A percentile compares a stretch with the other conserved stretches of the same genome.
Evolutionary conservation across 2,797 vertebrate genomes (phyloP).

Genomic region (Takifugu rubripes): DNA sequence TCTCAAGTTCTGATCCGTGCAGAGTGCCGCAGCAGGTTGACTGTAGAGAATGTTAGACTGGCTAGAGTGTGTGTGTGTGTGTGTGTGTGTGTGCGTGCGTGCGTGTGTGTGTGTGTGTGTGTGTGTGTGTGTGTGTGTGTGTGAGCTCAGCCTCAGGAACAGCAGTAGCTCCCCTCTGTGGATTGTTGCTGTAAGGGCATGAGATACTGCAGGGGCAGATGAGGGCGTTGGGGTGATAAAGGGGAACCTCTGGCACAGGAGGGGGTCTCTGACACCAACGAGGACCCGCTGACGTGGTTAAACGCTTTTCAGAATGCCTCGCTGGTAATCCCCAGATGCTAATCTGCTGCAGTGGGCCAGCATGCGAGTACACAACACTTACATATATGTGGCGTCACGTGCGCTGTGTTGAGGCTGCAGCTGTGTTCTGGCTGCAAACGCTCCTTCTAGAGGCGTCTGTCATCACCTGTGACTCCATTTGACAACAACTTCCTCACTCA

Average conservation of each 20-base stretch:
- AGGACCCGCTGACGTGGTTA: not conserved
- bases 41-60: slow-evolving; percentile 30
- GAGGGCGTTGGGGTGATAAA: slow-evolving; percentile 42
- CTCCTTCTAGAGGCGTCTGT: slow-evolving; percentile 31
- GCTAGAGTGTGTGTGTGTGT: not conserved
- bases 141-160: slow-evolving; percentile 65
- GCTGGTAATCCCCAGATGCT: not conserved
- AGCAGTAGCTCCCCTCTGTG: slow-evolving; percentile 90
- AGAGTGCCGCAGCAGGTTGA: slow-evolving; percentile 33
- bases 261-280: not conserved
- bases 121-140: slow-evolving; percentile 12
- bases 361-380: not conserved
- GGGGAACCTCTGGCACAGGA: slow-evolving; percentile 3
- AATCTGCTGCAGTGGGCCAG: not conserved
- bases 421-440: slow-evolving; percentile 17
- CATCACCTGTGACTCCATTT: slow-evolving; percentile 34
- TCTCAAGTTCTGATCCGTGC: not conserved
- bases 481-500: slow-evolving; percentile 28
- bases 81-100: slow-evolving; percentile 14
- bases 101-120: slow-evolving; percentile 18
- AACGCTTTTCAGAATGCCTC: not conserved
- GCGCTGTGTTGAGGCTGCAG: slow-evolving; percentile 11
- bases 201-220: slow-evolving; percentile 46
- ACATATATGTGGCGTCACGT: not conserved
- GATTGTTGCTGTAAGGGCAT: slow-evolving; percentile 73